A percentile compares a stretch with the other conserved stretches of the same genome.
Conservation (phyloP, 2,888 invertebrate species). For the Charanyca ferruginea region DNA sequence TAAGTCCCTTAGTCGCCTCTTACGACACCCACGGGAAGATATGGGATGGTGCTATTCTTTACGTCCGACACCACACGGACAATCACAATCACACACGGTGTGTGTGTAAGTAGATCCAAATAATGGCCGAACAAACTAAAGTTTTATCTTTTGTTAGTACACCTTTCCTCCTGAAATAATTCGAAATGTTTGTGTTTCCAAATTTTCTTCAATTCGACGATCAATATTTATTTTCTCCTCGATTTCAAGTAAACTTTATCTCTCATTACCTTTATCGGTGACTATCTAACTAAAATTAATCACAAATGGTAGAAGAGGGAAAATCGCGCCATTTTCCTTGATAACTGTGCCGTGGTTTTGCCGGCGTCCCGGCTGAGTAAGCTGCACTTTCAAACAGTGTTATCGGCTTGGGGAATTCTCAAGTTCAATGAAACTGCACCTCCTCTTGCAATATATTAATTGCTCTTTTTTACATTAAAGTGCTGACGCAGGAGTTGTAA, state of each 20-base stretch:
- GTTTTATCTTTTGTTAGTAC: conserved; percentile 6
- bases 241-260: neutral
- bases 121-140: neutral
- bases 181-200: neutral
- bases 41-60: no score
- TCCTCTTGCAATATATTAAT: neutral
- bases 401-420: conserved; percentile 10
- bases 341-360: neutral
- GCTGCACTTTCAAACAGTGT: neutral
- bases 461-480: neutral
- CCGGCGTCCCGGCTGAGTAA: neutral
- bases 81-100: no score
- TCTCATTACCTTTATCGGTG: neutral
- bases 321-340: conserved; percentile 13
- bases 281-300: conserved; percentile 13
- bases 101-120: no score
- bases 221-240: neutral
- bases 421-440: neutral
- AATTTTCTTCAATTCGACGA: conserved; percentile 1
- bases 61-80: no score
- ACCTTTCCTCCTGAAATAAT: neutral
- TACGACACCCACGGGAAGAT: no score
- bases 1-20: no score
- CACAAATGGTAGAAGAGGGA: neutral
- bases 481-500: no score